Evolutionary conservation across 2,797 vertebrate genomes (phyloP), one percentile per base, ranked within the genome.

Genomic region (Hylomyscus alleni): DNA sequence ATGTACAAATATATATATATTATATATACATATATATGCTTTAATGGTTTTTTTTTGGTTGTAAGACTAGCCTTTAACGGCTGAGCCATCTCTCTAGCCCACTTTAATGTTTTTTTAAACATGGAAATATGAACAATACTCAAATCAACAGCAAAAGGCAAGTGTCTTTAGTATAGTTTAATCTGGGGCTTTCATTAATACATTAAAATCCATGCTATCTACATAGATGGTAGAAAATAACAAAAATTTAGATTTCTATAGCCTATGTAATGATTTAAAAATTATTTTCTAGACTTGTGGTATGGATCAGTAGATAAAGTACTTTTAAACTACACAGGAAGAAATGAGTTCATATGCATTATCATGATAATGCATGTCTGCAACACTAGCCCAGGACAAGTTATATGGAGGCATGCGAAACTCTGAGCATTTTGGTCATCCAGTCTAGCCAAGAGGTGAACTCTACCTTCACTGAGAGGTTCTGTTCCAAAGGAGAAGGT

Each of bases 91-190:
- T n/a, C n/a, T n/a, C n/a, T n/a, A n/a, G n/a, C n/a, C n/a, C n/a
- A n/a, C n/a, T 67, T 67, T 72, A 72, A 72, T 54, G 2, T 58
- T 93, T 86, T 93, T 85, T 83, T 93, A 44, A 88, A 85, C 37
- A 31, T 1, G 40, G 19, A 93, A 9, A 22, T 78, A 31, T 83
- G 12, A 6, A 83, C 37, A 95, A 24, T n/a, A 60, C 7, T 75
- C 19, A 82, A 86, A 90, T 83, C 54, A 69, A 44, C 22, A 90
- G 34, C 40, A 69, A 65, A 52, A 15, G 50, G 37, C 1, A 20
- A 3, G 0, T 87, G 75, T 40, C 3, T 73, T 92, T 26, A 47
- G 2, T 76, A 4, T 29, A 3, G 0, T 52, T 34, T 92, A 58
- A 80, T 50, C 4, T n/a, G 22, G 90, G 19, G 12, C 2, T 92